Evolutionary conservation across 2,113 vertebrate species (phyloP), one percentile per base, ranked within the genome.

Genomic region (Corythornis vintsioides): DNA sequence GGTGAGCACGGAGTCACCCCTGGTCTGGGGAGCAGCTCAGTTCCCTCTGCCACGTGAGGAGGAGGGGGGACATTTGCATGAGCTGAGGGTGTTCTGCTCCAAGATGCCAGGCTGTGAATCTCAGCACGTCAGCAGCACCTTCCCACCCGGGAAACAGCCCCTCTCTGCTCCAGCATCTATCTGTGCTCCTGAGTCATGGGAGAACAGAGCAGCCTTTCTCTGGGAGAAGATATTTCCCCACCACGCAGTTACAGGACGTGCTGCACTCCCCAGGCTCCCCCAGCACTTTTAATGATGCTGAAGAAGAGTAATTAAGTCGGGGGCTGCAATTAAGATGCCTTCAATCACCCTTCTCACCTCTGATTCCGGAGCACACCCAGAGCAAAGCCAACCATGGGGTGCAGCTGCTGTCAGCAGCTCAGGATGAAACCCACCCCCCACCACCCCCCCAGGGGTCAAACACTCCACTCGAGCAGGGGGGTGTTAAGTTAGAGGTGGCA

Each of bases 51-150:
- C 87, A 21, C 11, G 50, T 31, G 83, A 89, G 90, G 89, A 88
- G 96, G 94, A 95, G 95, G 78, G 35, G 75, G 94, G 86, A 91
- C 92, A 95, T 88, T 94, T 80, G 82, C 73, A 84, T 52, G 73
- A 96, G 66, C 91, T 88, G 70, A 94, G 94, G 89, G 47, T 63
- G 22, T 25, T 25, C 17, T 28, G 35, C 33, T 75, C 67, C 9
- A 19, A 11, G 10, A 7, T 38, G 80, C 12, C 26, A 84, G 88
- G 74, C 61, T 24, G 3, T 3, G 79, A 31, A 87, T 43, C 47
- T 66, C 75, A 33, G 69, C 55, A 40, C 16, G 3, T 75, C 86
- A 72, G 67, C 96, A 1, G 3, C 91, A 33, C 81, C 80, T 22
- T 85, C 72, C 83, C 16, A 35, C 81, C 80, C 55, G 18, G 53